Percentiles rank a stretch among this genome's conserved stretches.
These are phyloP conservation scores for Ageneiosus marmoratus DNA, from an alignment of 2,113 vertebrate species.

Conservation along the genomic window DNA sequence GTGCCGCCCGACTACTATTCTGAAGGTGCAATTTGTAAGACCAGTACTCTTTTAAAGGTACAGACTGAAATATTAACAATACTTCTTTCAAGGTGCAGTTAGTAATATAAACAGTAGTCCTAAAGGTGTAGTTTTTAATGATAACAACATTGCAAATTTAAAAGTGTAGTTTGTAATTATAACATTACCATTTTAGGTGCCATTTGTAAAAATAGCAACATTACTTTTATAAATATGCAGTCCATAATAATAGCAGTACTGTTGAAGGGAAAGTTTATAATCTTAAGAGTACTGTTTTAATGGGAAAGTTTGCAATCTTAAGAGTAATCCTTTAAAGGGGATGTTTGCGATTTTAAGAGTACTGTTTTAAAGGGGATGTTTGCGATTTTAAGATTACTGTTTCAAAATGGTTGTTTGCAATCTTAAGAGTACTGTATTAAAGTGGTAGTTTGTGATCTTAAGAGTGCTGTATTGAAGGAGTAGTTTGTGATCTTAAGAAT, in stretches of 20 bases:
- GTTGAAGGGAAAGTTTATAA: neutral
- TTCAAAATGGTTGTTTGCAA: neutral
- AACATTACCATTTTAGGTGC: neutral
- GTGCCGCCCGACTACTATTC: too few relatives aligned
- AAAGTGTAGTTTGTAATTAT: too few relatives aligned
- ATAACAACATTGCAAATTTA: neutral
- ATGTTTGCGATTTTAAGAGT: neutral
- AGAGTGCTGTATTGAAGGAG: neutral
- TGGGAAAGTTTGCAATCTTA: neutral
- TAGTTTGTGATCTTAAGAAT: neutral
- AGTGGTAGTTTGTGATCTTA: neutral
- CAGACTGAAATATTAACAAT: neutral
- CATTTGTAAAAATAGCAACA: neutral
- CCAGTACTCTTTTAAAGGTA: neutral
- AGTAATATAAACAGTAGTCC: neutral
- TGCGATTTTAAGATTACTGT: neutral
- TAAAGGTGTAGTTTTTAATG: neutral
- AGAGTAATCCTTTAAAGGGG: neutral
- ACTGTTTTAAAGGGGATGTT: neutral
- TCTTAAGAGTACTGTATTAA: neutral
- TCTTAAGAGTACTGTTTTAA: neutral
- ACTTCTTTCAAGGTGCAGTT: neutral
- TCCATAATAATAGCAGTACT: neutral
- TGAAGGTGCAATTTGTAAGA: too few relatives aligned
- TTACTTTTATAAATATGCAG: neutral